Evolutionary conservation across 2,113 vertebrate genomes (phyloP), one percentile per base, ranked within the genome.

Genomic region (Myiopsitta monachus): DNA sequence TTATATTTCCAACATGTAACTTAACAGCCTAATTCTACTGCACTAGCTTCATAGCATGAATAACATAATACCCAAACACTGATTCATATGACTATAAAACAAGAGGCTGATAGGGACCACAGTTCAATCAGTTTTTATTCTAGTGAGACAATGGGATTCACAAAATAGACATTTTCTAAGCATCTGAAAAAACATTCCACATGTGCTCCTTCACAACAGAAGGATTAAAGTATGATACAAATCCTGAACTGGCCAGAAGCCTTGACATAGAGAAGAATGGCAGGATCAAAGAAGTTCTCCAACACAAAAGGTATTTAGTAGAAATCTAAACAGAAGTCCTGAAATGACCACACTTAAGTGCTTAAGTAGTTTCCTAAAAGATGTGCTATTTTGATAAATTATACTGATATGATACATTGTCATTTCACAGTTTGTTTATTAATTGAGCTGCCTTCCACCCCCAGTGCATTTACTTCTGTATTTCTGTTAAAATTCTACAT

Each of bases 121-220:
- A 86, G 70, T 82, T 83, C 49, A 87, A 78, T 17, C 66, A 82
- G 14, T 39, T 93, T 88, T 87, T 88, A 95, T 85, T 94, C 91
- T 83, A 87, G 10, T 44, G 83, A 96, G 88, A 88, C 51, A 83
- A 66, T 68, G 41, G 69, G 59, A 94, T 85, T 96, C 87, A 96
- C 79, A 38, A 41, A 89, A 92, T 12, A 95, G 90, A 83, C 51
- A 88, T 95, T 92, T 95, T 95, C 88, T 80, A 90, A 95, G 95
- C 6, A 43, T 72, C 75, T 80, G 51, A 97, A 80, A 96, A 97
- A 95, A 31, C 52, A 83, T 83, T 88, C 33, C 67, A 86, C 57
- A 67, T 77, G 14, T 88, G 83, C 47, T 87, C 31, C 67, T 81
- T 74, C 85, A 51, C 39, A 82, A 90, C 92, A 94, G 61, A 90